Evolutionary conservation across 2,113 vertebrate species (phyloP), one percentile per base, ranked within the genome.

Genomic region (Hemibates koningsi): DNA sequence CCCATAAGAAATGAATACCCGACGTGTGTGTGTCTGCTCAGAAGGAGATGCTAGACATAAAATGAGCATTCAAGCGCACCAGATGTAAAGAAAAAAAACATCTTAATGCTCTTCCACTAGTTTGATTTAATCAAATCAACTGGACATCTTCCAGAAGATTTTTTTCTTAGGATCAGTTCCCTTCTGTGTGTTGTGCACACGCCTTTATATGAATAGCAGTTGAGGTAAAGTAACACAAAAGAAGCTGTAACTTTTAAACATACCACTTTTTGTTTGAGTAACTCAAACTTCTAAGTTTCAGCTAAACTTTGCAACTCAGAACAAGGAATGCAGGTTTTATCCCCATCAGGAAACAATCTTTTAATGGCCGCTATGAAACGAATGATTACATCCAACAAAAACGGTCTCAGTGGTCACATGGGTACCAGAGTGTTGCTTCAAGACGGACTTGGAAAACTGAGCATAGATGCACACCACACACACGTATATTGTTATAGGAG

Each of bases 1-100:
- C 59, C 59, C 59, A 63, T 36, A 36, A 63, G 59, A 34, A 36
- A 36, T 63, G 59, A 66, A 36, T 66, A 66, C 10, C 61, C 9
- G 2, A 36, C 61, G 0, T 16, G 36, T 52, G 56, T 68, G 73
- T 29, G 21, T 29, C 4, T 36, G 56, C 32, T 16, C 16, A 83
- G 61, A 29, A 36, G 24, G 57, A 83, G n/a, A 85, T 6, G 13
- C 6, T 24, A n/a, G 81, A 89, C 85, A 29, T 88, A 81, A 80
- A 86, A 89, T 87, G 80, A 84, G 32, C 2, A 19, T 21, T 82
- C 10, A 81, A 63, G 36, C 50, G 29, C 24, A 3, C 78, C 89
- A 92, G 79, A 91, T 93, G 84, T 73, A 45, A 45, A 45, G 41
- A 27, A 10, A 27, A 63, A 73, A 16, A 16, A 10, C 21, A 45